These are phyloP conservation scores for Sepioteuthis lessoniana DNA, from an alignment of 2,888 invertebrate species.

Conservation along the genomic window DNA sequence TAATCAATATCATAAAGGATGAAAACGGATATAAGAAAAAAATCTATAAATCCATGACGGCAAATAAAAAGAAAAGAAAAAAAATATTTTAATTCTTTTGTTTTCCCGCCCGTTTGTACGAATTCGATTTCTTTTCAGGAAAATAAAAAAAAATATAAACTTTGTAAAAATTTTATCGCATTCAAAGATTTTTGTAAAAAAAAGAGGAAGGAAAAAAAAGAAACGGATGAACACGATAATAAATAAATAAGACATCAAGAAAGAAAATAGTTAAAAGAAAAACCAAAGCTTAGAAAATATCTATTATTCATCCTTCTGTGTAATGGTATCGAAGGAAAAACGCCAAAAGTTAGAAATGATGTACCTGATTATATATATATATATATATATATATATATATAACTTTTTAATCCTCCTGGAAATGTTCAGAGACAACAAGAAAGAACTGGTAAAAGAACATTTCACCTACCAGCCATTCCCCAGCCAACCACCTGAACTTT, in stretches of 20 bases:
- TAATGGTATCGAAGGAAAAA: neutral
- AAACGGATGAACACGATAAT: neutral
- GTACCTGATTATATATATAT: neutral
- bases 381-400: too few species aligned
- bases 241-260: neutral
- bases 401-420: neutral
- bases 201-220: neutral
- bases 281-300: neutral
- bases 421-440: too few species aligned
- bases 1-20: neutral
- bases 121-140: neutral
- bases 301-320: neutral
- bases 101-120: neutral
- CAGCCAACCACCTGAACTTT: too few species aligned
- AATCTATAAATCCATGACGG: neutral
- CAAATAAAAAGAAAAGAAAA: neutral
- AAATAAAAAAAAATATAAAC: neutral
- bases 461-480: too few species aligned
- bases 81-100: neutral
- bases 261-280: neutral
- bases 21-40: neutral
- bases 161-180: neutral
- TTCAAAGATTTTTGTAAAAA: neutral
- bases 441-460: too few species aligned
- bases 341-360: neutral